These are phyloP conservation scores for Rachycentron canadum DNA, from an alignment of 2,797 vertebrate genomes.

Conservation along the genomic window DNA sequence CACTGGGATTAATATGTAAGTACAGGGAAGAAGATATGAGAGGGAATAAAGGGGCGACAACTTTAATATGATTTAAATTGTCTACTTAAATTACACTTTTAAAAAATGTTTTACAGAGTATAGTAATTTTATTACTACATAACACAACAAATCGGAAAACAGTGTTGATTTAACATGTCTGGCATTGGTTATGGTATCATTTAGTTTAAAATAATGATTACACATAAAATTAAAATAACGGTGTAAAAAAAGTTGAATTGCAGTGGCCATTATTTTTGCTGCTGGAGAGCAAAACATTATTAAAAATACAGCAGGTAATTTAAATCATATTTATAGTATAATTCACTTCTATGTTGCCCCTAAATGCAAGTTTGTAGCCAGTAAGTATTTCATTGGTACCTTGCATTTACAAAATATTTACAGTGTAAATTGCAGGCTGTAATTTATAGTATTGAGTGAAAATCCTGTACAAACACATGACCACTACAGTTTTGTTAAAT, in stretches of 20 bases:
- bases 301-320: neutral
- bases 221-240: conserved; percentile 5
- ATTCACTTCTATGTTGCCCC: neutral
- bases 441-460: conserved; percentile 15
- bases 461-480: conserved; percentile 46
- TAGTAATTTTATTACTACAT: neutral
- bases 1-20: conserved; percentile 8
- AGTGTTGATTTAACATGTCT: neutral
- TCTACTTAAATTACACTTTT: neutral
- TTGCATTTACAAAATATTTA: neutral
- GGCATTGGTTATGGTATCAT: neutral
- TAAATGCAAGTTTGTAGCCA: neutral
- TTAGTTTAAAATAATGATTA: neutral
- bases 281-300: neutral
- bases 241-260: neutral
- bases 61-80: neutral
- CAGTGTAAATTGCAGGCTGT: conserved; percentile 37
- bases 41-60: neutral
- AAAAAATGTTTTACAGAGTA: neutral
- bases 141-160: neutral
- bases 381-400: conserved; percentile 21
- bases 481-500: conserved; percentile 64
- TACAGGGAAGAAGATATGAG: neutral
- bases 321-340: neutral
- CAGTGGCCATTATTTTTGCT: neutral